Evolutionary conservation across 2,888 invertebrate species (phyloP), one percentile per base, ranked within the genome.

Genomic region (Sthenelais limicola): DNA sequence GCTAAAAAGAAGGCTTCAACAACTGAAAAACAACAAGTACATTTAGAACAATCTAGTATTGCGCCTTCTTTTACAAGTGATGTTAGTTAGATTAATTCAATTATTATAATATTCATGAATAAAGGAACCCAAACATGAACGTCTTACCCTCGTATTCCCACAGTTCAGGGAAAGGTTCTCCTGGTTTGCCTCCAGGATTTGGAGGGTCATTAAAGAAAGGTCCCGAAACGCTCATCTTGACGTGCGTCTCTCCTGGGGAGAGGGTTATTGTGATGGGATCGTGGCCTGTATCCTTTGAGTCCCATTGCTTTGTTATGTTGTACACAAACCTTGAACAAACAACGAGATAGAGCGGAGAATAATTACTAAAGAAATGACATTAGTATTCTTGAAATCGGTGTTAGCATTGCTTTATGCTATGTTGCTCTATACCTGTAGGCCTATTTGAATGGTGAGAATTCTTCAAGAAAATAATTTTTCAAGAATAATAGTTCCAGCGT

Each of bases 1-100:
- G 89, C 88, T 48, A 89, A 84, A 79, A 90, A 90, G 82, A 90
- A 90, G 18, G 88, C 86, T 82, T 90, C 90, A 15, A 89, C 89
- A 73, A 89, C 89, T 88, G 82, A 30, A 81, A 83, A 9, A 18
- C 4, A 24, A 51, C 26, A n/a, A 28, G 7, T 56, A 15, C 30
- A 9, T 9, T 5, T 56, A 24, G 18, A 56, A 28, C 4, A 56
- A 24, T 9, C 51, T 62, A 24, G 51, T 18, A 18, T 62, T 30
- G n/a, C 7, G 15, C 21, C 18, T 35, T 33, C 24, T 2, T 62
- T 62, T 18, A 33, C 3, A 33, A 35, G 18, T 18, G 9, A 9
- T 12, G 15, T 43, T 43, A 43, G 9, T 43, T 9, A 43, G 43
- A 12, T 43, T 7, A 52, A 21, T 52, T n/a, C 52, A 9, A n/a